Conservation (phyloP, 2,888 invertebrate species). For the Eremobia ochroleuca region DNA sequence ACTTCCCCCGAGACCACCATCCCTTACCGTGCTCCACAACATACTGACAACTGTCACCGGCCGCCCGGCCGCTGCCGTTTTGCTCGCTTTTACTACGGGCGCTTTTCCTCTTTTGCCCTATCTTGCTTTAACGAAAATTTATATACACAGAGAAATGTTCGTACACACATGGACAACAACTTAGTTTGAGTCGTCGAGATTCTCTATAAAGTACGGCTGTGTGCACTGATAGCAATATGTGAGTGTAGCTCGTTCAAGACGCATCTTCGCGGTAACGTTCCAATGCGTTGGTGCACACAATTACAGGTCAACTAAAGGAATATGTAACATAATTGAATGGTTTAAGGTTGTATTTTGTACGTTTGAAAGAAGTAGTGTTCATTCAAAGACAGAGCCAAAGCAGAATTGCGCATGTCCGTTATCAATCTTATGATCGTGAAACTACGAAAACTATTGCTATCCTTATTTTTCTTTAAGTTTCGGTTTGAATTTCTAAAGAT, state of each 20-base stretch:
- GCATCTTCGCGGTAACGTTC: constrained; percentile 79
- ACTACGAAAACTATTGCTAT: constrained; percentile 87
- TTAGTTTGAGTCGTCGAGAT: constrained; percentile 73
- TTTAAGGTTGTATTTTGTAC: constrained; percentile 76
- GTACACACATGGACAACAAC: constrained; percentile 83
- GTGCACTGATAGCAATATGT: constrained; percentile 73
- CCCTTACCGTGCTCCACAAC: constrained; percentile 81
- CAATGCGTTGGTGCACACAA: constrained; percentile 83
- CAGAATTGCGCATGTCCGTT: constrained; percentile 87
- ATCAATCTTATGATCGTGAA: constrained; percentile 81
- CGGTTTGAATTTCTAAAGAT: constrained; percentile 54
- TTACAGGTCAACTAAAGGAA: constrained; percentile 68
- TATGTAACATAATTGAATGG: constrained; percentile 71
- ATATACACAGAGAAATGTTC: constrained; percentile 81
- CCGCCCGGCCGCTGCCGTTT: constrained; percentile 83
- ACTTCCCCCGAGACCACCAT: constrained; percentile 83
- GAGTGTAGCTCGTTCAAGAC: constrained; percentile 74
- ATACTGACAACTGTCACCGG: constrained; percentile 87
- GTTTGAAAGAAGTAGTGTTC: constrained; percentile 71
- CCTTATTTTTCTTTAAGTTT: constrained; percentile 85
- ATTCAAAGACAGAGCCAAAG: constrained; percentile 75
- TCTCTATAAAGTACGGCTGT: constrained; percentile 66
- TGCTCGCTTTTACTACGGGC: constrained; percentile 83
- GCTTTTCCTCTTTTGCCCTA: constrained; percentile 88
- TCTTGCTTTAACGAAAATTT: constrained; percentile 87